These are phyloP conservation scores for Electrophaes corylata DNA, from an alignment of 2,888 invertebrate genomes.

Conservation along the genomic window DNA sequence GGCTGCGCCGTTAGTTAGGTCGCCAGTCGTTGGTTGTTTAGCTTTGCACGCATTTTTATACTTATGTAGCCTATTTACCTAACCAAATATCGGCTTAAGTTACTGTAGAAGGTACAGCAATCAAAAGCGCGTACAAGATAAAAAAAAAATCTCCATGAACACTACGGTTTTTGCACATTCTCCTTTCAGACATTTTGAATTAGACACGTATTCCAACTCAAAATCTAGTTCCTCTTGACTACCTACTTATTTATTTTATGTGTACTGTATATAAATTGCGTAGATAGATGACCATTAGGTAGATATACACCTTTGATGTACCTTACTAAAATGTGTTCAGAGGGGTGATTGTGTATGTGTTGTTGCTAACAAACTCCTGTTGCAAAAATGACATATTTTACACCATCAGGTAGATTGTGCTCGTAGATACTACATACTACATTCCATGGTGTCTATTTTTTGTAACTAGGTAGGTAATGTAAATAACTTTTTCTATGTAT, in stretches of 20 bases:
- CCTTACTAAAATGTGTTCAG: slow-evolving; percentile 44
- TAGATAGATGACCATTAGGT: background rate
- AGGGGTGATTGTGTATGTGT: too few relatives aligned
- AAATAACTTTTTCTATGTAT: slow-evolving; percentile 48
- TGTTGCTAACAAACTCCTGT: too few relatives aligned
- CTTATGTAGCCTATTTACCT: background rate
- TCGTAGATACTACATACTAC: slow-evolving; percentile 46
- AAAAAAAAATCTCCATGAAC: background rate
- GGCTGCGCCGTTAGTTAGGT: background rate
- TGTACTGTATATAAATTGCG: background rate
- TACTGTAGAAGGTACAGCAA: background rate
- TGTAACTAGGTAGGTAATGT: slow-evolving; percentile 49
- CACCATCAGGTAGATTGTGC: too few relatives aligned
- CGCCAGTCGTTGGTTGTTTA: too few relatives aligned
- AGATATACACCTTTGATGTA: slow-evolving; percentile 14
- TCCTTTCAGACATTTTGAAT: slow-evolving; percentile 24
- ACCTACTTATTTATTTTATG: slow-evolving; percentile 14
- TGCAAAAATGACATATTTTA: too few relatives aligned
- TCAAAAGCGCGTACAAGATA: too few relatives aligned
- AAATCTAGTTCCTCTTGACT: slow-evolving; percentile 33
- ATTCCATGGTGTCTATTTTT: slow-evolving; percentile 51
- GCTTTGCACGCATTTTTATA: background rate
- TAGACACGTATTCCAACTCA: slow-evolving; percentile 10
- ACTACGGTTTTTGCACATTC: slow-evolving; percentile 20
- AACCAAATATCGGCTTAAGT: too few relatives aligned